phyloP scores from a whole-genome alignment of 2,113 vertebrate genomes.

The Cottus gobio region DNA sequence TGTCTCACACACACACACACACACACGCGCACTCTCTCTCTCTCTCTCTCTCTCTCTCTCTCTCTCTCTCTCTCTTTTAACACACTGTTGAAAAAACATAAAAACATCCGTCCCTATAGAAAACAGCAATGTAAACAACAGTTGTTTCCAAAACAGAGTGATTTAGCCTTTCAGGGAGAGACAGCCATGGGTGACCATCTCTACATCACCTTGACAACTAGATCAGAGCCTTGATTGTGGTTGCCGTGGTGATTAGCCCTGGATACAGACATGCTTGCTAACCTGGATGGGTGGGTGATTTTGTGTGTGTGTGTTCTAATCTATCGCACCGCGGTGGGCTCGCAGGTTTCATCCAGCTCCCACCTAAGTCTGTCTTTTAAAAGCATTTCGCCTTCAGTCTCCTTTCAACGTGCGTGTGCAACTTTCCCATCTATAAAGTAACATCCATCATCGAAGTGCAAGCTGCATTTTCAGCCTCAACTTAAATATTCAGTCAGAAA shows the following conservation, averaged over 20 bases:
- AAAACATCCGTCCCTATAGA: background rate
- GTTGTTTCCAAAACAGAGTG: conserved; percentile 3
- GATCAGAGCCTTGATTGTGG: conserved; percentile 74
- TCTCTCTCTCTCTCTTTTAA: background rate
- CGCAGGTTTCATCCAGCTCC: conserved; percentile 12
- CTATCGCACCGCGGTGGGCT: background rate
- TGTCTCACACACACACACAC: background rate
- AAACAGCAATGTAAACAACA: background rate
- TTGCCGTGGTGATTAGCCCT: conserved; percentile 76
- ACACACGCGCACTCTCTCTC: background rate
- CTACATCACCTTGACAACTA: conserved; percentile 75
- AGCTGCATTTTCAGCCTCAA: background rate
- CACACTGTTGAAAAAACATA: background rate
- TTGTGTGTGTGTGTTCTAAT: conserved; percentile 30
- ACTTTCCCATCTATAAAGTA: background rate
- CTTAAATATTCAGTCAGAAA: background rate
- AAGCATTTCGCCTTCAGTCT: conserved; percentile 15
- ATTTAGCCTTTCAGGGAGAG: conserved; percentile 32
- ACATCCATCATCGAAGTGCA: background rate
- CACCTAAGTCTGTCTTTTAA: conserved; percentile 29
- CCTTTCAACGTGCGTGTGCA: conserved; percentile 15
- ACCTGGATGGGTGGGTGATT: conserved; percentile 40
- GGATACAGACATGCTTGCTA: conserved; percentile 52
- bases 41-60: no score
- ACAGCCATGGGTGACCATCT: conserved; percentile 59